Conservation (phyloP, 2,888 invertebrate genomes). For the Sinelater perroti region DNA sequence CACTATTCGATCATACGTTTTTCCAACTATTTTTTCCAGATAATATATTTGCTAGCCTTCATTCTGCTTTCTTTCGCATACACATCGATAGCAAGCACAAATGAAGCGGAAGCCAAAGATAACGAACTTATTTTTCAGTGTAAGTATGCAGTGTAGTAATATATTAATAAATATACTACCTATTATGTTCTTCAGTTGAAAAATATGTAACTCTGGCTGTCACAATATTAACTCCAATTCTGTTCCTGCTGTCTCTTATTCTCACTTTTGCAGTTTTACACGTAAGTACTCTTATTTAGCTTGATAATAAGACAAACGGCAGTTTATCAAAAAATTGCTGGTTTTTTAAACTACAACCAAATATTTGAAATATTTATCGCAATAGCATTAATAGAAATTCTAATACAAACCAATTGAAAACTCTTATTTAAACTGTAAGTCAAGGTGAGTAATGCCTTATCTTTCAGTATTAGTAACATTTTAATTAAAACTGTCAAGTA, state of each 20-base stretch:
- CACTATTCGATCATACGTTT: background rate
- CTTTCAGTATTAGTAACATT: too few species aligned
- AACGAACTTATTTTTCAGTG: conserved; percentile 6
- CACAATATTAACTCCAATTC: conserved; percentile 31
- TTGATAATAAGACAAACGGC: too few species aligned
- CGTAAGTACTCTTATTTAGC: conserved; percentile 8
- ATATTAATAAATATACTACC: too few species aligned
- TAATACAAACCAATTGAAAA: too few species aligned
- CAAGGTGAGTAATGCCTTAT: too few species aligned
- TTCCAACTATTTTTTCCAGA: background rate
- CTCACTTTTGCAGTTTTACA: conserved; percentile 11
- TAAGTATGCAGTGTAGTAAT: conserved; percentile 2
- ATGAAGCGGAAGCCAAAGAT: background rate
- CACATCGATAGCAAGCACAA: background rate
- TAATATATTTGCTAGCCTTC: conserved; percentile 1
- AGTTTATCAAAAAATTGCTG: too few species aligned
- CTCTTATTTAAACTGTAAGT: too few species aligned
- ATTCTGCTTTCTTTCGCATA: conserved; percentile 3
- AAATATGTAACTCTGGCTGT: conserved; percentile 35
- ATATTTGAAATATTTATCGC: too few species aligned
- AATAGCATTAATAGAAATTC: too few species aligned
- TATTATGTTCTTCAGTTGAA: conserved; percentile 33
- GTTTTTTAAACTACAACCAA: too few species aligned
- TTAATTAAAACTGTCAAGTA: too few species aligned
- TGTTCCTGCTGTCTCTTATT: conserved; percentile 33